phyloP scores from a whole-genome alignment of 2,113 vertebrate genomes.

The Aphyosemion australe region DNA sequence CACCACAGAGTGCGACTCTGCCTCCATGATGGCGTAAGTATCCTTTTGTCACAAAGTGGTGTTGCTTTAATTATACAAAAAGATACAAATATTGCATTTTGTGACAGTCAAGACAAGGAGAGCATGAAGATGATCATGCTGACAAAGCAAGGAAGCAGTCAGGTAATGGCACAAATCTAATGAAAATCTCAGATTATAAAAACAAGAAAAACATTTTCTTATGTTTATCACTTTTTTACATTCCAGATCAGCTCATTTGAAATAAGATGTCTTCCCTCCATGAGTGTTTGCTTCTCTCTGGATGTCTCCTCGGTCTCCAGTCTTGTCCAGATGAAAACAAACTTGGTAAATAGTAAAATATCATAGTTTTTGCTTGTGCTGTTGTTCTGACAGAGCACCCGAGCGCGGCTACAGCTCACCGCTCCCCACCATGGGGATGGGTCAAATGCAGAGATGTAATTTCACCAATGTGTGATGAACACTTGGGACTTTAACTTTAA shows the following conservation, averaged over 20 bases:
- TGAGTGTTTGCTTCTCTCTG: slow-evolving; percentile 88
- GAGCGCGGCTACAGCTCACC: too few species aligned
- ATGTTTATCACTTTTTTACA: not conserved
- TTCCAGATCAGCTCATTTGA: slow-evolving; percentile 84
- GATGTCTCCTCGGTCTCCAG: slow-evolving; percentile 86
- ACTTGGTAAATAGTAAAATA: slow-evolving; percentile 78
- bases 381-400: too few species aligned
- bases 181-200: not conserved
- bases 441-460: too few species aligned
- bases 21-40: slow-evolving; percentile 78
- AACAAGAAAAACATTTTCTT: not conserved
- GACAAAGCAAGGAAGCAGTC: slow-evolving; percentile 74
- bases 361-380: not conserved
- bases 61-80: not conserved
- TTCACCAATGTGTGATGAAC: too few species aligned
- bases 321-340: slow-evolving; percentile 86
- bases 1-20: slow-evolving; percentile 86
- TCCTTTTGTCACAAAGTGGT: not conserved
- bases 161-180: slow-evolving; percentile 73
- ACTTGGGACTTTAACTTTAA: too few species aligned
- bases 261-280: slow-evolving; percentile 86
- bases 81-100: slow-evolving; percentile 5
- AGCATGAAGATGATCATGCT: slow-evolving; percentile 88
- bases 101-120: slow-evolving; percentile 84
- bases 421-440: too few species aligned